A percentile compares a stretch with the other conserved stretches of the same genome.
Evolutionary conservation across 92 coral and sea anemone species (phyloP).

Genomic region (Pocillopora grandis): DNA sequence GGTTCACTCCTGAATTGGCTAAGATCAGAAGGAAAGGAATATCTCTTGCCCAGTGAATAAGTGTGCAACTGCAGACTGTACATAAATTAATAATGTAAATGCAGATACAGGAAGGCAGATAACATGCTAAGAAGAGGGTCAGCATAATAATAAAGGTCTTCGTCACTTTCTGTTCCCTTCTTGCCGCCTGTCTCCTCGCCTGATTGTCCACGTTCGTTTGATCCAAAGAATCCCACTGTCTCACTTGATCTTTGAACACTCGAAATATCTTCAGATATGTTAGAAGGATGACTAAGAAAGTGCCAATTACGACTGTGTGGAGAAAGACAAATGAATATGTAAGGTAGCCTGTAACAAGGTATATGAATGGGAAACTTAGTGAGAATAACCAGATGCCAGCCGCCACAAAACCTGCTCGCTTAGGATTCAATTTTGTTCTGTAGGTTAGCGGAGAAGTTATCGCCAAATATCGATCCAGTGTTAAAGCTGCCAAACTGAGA

Average conservation of each 20-base stretch:
- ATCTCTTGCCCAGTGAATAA: conserved; percentile 88
- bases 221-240: conserved; percentile 60
- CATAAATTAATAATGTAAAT: conserved; percentile 90
- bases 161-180: conserved; percentile 84
- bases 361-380: conserved; percentile 68
- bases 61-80: conserved; percentile 71
- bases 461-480: conserved; percentile 84
- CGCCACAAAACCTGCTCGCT: conserved; percentile 68
- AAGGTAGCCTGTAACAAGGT: conserved; percentile 73
- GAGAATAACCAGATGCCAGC: conserved; percentile 85
- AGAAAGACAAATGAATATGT: conserved; percentile 76
- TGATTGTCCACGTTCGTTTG: conserved; percentile 45
- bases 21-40: conserved; percentile 74
- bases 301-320: conserved; percentile 66
- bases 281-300: conserved; percentile 61
- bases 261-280: conserved; percentile 74
- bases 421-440: conserved; percentile 70
- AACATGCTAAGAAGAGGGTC: conserved; percentile 70
- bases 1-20: conserved; percentile 85
- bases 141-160: conserved; percentile 73
- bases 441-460: conserved; percentile 79
- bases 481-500: conserved; percentile 85
- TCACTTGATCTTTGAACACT: conserved; percentile 57
- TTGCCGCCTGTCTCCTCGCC: conserved; percentile 71
- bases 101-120: conserved; percentile 77